Base-by-base conservation (phyloP, 1,140 invertebrate genomes). In the Apis dorsata region DNA sequence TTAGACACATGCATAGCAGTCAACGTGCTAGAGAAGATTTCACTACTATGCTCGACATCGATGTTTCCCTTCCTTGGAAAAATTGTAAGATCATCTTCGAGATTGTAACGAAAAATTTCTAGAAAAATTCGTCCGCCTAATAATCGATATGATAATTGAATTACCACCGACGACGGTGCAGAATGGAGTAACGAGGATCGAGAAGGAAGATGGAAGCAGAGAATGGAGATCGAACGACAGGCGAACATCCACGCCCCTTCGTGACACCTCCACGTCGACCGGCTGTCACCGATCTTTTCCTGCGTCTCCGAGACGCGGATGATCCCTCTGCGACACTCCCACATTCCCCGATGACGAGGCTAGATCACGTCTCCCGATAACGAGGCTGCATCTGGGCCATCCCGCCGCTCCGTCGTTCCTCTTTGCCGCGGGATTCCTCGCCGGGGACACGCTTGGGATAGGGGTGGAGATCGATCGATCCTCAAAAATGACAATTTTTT, bases 281-380 rank as follows among this genome's bases (percentile, higher is more conserved):
- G 63, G 88, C 87, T 85, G 88, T 87, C 88, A 86, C 87, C 86
- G 86, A 88, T 88, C 86, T 85, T 86, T 74, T 75, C 81, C 85
- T 85, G 83, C 87, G 83, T 7, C 75, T 72, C 76, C 72, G 24
- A 77, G 86, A 92, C 91, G 79, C 71, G 62, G 71, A 83, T 89
- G 89, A 88, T 87, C 88, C 84, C 80, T 85, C 84, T 82, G 90
- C 90, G 92, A 91, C 93, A 93, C 93, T 92, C 92, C 93, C 92
- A 93, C 92, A 93, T 93, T 93, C 93, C 84, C 90, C 88, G 88
- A 93, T 93, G 93, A 93, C 93, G 91, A 91, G 90, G 91, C 90
- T 82, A 91, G 91, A 93, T 93, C 88, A 85, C 80, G 79, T 84
- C 84, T 75, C 71, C 79, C 84, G 92, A 93, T 93, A 93, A 90